Evolutionary conservation across 2,888 invertebrate genomes (phyloP).

Genomic region (Dyspetes luteomarginatus): DNA sequence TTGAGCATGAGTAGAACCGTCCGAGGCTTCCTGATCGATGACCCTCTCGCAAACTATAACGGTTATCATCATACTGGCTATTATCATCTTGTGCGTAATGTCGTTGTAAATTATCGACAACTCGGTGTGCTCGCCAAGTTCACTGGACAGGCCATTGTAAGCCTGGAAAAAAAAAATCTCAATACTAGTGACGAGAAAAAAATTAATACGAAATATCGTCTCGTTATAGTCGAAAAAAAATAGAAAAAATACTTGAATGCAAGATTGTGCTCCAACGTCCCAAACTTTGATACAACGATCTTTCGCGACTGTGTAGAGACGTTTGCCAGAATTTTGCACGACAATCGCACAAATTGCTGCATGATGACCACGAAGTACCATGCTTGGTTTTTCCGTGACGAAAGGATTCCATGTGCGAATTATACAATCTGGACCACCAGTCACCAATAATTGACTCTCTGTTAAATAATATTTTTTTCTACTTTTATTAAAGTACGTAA

Average conservation of each 20-base stretch:
- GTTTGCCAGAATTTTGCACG: constrained; percentile 87
- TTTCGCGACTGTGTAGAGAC: constrained; percentile 89
- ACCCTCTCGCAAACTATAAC: constrained; percentile 87
- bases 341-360: constrained; percentile 88
- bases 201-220: neutral
- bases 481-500: neutral
- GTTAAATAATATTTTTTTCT: constrained; percentile 68
- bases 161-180: constrained; percentile 83
- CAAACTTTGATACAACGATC: constrained; percentile 91
- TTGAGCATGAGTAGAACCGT: constrained; percentile 88
- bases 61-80: constrained; percentile 88
- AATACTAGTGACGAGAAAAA: neutral
- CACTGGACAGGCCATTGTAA: constrained; percentile 87
- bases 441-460: constrained; percentile 84
- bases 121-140: constrained; percentile 86
- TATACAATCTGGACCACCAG: constrained; percentile 90
- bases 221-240: too few species aligned
- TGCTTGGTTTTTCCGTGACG: constrained; percentile 87
- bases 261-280: constrained; percentile 88
- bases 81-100: constrained; percentile 87
- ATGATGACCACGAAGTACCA: constrained; percentile 88
- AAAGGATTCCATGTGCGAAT: constrained; percentile 93
- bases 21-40: constrained; percentile 88
- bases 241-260: constrained; percentile 86
- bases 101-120: constrained; percentile 88